phyloP scores from a whole-genome alignment of 2,888 invertebrate genomes.

The Xylocampa areola region DNA sequence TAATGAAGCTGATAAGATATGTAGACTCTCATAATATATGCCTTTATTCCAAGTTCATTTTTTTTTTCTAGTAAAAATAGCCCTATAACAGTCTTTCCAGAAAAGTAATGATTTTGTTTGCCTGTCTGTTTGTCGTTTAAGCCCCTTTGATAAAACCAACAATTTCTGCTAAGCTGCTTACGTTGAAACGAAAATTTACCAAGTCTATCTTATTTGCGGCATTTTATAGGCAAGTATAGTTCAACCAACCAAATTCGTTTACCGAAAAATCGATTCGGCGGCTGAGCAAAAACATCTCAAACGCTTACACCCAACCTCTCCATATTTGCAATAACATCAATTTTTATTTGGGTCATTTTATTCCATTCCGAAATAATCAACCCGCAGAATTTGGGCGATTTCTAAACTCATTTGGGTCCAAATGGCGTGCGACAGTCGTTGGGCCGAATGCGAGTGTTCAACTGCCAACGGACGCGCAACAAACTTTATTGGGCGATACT shows the following conservation, averaged over 20 bases:
- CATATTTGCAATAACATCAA: constrained; percentile 57
- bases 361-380: constrained; percentile 55
- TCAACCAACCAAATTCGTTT: constrained; percentile 22
- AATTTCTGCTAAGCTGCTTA: no score
- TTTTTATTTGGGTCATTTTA: constrained; percentile 54
- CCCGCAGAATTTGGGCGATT: constrained; percentile 55
- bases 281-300: constrained; percentile 36
- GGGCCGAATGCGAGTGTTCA: constrained; percentile 26
- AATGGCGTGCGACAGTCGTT: constrained; percentile 51
- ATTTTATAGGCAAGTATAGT: neutral
- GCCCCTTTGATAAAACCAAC: no score
- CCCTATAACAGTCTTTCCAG: no score
- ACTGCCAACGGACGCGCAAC: constrained; percentile 35
- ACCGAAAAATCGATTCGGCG: constrained; percentile 17
- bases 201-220: no score
- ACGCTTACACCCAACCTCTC: constrained; percentile 27
- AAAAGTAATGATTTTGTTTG: neutral
- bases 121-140: no score
- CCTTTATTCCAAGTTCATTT: neutral
- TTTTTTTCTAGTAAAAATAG: neutral
- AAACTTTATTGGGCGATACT: constrained; percentile 51
- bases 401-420: constrained; percentile 57
- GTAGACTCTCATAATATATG: neutral
- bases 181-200: no score
- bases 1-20: constrained; percentile 1